phyloP scores from a whole-genome alignment of 2,888 invertebrate species.

The Athripsodes cinereus region DNA sequence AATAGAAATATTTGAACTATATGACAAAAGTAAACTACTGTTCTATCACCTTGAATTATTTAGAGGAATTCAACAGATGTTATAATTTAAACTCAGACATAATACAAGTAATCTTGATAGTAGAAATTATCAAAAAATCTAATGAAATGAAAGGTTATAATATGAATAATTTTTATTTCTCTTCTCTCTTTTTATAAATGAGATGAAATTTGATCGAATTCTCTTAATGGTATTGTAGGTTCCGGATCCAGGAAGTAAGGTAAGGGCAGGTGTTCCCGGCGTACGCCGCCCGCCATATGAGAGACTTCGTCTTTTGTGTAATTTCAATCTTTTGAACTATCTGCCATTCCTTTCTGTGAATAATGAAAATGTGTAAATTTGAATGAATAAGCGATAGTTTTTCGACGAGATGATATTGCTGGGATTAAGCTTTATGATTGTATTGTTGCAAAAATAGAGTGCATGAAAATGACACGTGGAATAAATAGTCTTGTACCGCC shows the following conservation, averaged over 20 bases:
- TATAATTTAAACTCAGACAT: neutral
- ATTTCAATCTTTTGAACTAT: neutral
- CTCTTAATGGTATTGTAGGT: neutral
- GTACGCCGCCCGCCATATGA: conserved; percentile 12
- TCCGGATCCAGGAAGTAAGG: conserved; percentile 11
- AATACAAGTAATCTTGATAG: neutral
- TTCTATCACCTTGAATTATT: neutral
- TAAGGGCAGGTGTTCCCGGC: conserved; percentile 14
- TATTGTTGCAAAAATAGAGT: conserved; percentile 19
- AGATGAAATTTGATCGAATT: neutral
- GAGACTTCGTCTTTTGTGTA: neutral
- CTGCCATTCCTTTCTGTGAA: neutral
- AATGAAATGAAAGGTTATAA: no score
- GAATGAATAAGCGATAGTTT: neutral
- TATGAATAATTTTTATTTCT: neutral
- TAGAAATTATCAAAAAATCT: neutral
- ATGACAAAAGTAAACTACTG: neutral
- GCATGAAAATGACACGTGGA: conserved; percentile 11
- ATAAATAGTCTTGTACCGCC: no score
- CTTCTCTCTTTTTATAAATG: neutral
- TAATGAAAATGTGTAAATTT: neutral
- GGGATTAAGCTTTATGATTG: no score
- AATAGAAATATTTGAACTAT: neutral
- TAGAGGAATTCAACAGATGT: neutral
- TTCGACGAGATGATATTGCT: neutral